phyloP scores from a whole-genome alignment of 2,888 invertebrate genomes.

The Eudemis profundana region DNA sequence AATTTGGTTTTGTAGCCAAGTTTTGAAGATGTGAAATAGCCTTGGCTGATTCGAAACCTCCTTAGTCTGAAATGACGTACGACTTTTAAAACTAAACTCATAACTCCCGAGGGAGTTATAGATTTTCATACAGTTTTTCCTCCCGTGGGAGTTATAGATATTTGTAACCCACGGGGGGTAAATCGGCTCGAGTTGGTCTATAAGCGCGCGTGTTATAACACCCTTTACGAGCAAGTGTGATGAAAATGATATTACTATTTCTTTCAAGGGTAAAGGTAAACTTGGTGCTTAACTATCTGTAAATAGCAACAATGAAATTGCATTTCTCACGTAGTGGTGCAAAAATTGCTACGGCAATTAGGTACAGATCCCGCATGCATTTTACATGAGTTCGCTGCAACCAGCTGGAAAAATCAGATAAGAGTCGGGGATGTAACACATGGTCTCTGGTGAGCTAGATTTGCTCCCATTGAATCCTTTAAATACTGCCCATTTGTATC shows the following conservation, averaged over 20 bases:
- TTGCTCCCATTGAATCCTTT: conserved; percentile 21
- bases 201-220: too few relatives aligned
- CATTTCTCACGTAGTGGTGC: conserved; percentile 45
- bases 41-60: too few relatives aligned
- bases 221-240: too few relatives aligned
- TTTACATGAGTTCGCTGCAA: conserved; percentile 65
- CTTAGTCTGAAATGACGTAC: too few relatives aligned
- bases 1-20: too few relatives aligned
- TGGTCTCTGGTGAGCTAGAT: conserved; percentile 48
- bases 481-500: neutral
- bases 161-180: too few relatives aligned
- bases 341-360: conserved; percentile 52
- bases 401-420: conserved; percentile 70
- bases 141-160: too few relatives aligned
- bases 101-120: too few relatives aligned
- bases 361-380: conserved; percentile 62
- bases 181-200: too few relatives aligned
- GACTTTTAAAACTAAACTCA: too few relatives aligned
- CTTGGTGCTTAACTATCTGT: conserved; percentile 37
- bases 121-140: too few relatives aligned
- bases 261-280: conserved; percentile 2
- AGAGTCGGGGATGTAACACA: conserved; percentile 63
- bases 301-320: conserved; percentile 45
- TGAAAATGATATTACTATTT: neutral
- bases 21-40: too few relatives aligned